A percentile compares a stretch with the other conserved stretches of the same genome.
phyloP scores from a whole-genome alignment of 2,113 vertebrate genomes.

The Platysteira castanea region DNA sequence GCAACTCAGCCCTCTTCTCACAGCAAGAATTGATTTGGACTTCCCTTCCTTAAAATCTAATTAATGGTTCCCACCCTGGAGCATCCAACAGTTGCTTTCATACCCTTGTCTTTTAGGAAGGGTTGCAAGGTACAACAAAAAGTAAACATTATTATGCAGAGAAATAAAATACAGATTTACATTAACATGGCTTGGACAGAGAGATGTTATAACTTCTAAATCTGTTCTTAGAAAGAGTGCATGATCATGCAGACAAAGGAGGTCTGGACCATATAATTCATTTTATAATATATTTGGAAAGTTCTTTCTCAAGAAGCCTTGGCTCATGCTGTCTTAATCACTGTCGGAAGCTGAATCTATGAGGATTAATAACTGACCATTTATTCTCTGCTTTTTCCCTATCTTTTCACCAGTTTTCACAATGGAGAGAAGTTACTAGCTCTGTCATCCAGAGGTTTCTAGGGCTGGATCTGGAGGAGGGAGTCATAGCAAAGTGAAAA shows the following conservation, averaged over 20 bases:
- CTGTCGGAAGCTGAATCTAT: not conserved
- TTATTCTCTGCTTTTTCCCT: not conserved
- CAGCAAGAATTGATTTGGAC: not conserved
- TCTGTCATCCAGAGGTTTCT: not conserved
- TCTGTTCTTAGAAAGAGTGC: not conserved
- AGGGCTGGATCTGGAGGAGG: not conserved
- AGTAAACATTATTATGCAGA: not conserved
- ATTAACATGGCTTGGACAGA: not conserved
- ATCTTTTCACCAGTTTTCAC: not conserved
- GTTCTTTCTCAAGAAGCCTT: not conserved
- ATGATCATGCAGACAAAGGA: not conserved
- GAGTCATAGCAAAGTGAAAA: not conserved
- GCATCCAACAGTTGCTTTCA: not conserved
- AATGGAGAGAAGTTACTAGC: not conserved
- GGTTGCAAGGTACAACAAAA: not conserved
- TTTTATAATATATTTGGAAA: not conserved
- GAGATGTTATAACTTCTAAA: not conserved
- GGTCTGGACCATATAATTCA: not conserved
- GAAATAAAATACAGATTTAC: not conserved
- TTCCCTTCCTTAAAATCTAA: not conserved
- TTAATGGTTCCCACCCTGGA: not conserved
- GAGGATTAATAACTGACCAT: not conserved
- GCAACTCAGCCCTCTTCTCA: not conserved
- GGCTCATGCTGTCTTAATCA: not conserved
- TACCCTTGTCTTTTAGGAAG: not conserved